A percentile compares a stretch with the other conserved stretches of the same genome.
phyloP scores from a whole-genome alignment of 2,113 vertebrate genomes.

The Formicarius rufipectus region DNA sequence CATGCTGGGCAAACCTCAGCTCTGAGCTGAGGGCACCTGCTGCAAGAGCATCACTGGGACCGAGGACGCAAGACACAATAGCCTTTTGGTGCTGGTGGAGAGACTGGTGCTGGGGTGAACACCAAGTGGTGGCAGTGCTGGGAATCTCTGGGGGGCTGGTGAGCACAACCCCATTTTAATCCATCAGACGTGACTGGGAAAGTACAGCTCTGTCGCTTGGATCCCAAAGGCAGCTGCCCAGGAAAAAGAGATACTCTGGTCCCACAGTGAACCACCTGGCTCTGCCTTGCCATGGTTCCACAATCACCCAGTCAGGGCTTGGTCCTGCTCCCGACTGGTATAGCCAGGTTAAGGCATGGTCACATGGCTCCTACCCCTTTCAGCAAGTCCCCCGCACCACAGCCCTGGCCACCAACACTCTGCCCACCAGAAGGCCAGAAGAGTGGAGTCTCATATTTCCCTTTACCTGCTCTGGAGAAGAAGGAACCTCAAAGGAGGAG shows the following conservation, averaged over 20 bases:
- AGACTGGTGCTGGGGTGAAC: conserved; percentile 21
- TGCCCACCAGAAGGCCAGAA: not conserved
- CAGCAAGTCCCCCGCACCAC: not conserved
- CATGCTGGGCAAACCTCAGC: not conserved
- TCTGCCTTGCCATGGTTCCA: not conserved
- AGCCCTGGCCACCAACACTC: not conserved
- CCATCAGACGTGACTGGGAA: not conserved
- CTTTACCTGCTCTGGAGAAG: not conserved
- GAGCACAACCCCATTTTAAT: not conserved
- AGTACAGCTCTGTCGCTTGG: not conserved
- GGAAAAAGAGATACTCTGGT: not conserved
- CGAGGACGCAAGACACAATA: not conserved
- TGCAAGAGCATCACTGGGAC: not conserved
- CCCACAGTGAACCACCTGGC: not conserved
- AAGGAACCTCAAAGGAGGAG: not conserved
- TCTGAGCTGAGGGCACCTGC: not conserved
- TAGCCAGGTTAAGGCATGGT: rapidly evolving
- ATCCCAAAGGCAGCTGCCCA: not conserved
- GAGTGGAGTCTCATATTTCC: rapidly evolving
- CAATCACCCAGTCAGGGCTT: rapidly evolving
- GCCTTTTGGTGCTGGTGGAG: conserved; percentile 7
- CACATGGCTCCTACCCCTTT: not conserved
- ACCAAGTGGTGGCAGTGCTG: not conserved
- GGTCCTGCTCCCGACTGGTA: not conserved
- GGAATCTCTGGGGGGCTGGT: not conserved